These are phyloP conservation scores for Lepidurus arcticus DNA, from an alignment of 1,140 invertebrate genomes.

Conservation along the genomic window DNA sequence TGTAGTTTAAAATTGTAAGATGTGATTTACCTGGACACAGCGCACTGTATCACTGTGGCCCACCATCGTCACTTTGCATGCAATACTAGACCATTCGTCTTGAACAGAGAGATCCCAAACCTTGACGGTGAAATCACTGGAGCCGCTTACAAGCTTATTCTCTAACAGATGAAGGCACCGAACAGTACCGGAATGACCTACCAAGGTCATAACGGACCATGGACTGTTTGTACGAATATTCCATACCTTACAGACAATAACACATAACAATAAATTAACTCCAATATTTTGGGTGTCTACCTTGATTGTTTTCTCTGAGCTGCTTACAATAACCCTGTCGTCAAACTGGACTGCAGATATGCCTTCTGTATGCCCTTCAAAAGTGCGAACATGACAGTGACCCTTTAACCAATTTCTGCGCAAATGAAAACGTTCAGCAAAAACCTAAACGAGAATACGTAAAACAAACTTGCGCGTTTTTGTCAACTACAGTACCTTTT, in stretches of 20 bases:
- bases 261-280: neutral
- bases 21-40: slow-evolving; percentile 47
- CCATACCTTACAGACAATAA: slow-evolving; percentile 40
- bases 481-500: slow-evolving; percentile 35
- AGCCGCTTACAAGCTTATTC: slow-evolving; percentile 51
- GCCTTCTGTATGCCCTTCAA: slow-evolving; percentile 48
- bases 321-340: slow-evolving; percentile 40
- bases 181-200: slow-evolving; percentile 52
- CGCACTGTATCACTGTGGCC: slow-evolving; percentile 51
- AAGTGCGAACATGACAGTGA: slow-evolving; percentile 45
- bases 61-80: slow-evolving; percentile 53
- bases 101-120: slow-evolving; percentile 53
- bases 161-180: slow-evolving; percentile 51
- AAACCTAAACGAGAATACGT: slow-evolving; percentile 33
- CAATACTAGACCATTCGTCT: slow-evolving; percentile 52
- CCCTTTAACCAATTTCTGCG: slow-evolving; percentile 40
- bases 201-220: slow-evolving; percentile 52
- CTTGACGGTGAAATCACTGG: slow-evolving; percentile 51
- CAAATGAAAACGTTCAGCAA: slow-evolving; percentile 40
- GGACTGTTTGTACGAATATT: slow-evolving; percentile 50
- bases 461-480: slow-evolving; percentile 30
- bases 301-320: slow-evolving; percentile 41
- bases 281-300: slow-evolving; percentile 28
- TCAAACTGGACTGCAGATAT: slow-evolving; percentile 42
- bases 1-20: neutral